Evolutionary conservation across 2,888 invertebrate genomes (phyloP).

Genomic region (Erebia aethiops): DNA sequence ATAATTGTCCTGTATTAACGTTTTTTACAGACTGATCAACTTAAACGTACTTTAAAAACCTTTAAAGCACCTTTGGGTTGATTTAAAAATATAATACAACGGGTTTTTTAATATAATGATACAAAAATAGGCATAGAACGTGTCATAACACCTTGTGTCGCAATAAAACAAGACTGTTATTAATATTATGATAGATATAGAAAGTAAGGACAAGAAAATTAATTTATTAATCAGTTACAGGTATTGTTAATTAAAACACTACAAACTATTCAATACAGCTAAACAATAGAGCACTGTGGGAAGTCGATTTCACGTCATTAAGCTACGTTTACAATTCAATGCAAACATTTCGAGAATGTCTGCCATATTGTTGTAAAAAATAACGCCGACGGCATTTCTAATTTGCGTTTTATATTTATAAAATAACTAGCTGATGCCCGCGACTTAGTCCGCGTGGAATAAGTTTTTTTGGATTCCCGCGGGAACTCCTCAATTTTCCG

Average conservation of each 20-base stretch:
- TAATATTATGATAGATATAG: constrained; percentile 16
- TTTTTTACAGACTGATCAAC: not conserved
- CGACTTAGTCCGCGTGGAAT: too few species aligned
- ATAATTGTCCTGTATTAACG: not conserved
- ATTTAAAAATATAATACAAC: not conserved
- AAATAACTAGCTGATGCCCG: too few species aligned
- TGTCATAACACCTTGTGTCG: not conserved
- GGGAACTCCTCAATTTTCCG: too few species aligned
- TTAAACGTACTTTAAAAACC: not conserved
- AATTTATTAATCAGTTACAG: constrained; percentile 25
- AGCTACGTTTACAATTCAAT: constrained; percentile 5
- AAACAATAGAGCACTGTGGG: constrained; percentile 33
- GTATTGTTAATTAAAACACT: constrained; percentile 26
- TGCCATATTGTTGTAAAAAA: too few species aligned
- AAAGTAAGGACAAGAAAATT: constrained; percentile 25
- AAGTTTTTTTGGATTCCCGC: too few species aligned
- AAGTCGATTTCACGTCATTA: constrained; percentile 28
- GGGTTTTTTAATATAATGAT: not conserved
- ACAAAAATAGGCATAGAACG: not conserved
- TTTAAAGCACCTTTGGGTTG: not conserved
- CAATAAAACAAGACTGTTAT: constrained; percentile 12
- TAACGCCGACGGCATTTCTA: too few species aligned
- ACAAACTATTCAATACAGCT: constrained; percentile 24
- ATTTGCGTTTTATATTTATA: too few species aligned
- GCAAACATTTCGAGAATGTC: not conserved